Conservation (phyloP, 2,113 vertebrate genomes). For the Callocephalon fimbriatum region DNA sequence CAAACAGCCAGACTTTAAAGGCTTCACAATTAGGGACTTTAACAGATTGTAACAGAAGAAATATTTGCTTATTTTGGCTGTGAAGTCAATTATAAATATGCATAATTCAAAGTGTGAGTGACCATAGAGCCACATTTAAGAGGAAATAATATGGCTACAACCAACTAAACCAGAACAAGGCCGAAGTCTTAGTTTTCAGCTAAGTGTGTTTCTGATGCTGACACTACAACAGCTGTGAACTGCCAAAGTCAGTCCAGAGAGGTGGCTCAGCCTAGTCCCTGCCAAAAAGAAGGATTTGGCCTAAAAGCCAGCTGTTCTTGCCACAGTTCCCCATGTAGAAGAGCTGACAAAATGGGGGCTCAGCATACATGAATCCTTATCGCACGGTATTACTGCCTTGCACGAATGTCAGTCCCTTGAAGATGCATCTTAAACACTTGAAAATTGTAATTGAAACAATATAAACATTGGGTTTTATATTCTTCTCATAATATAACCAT, state of each 20-base stretch:
- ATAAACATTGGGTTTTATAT: constrained; percentile 9
- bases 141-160: constrained; percentile 8
- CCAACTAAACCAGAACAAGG: constrained; percentile 46
- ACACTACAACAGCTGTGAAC: constrained; percentile 49
- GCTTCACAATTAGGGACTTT: constrained; percentile 7
- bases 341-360: neutral
- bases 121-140: neutral
- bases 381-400: neutral
- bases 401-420: neutral
- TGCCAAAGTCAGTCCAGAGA: constrained; percentile 9
- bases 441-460: constrained; percentile 37
- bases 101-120: constrained; percentile 22
- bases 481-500: constrained; percentile 71
- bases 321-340: neutral
- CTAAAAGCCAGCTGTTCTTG: neutral
- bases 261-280: neutral
- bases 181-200: constrained; percentile 29
- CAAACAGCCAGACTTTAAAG: constrained; percentile 14
- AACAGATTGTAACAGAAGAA: neutral
- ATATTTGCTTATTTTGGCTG: constrained; percentile 20
- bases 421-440: neutral
- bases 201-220: constrained; percentile 8
- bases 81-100: constrained; percentile 30
- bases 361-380: neutral
- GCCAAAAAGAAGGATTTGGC: constrained; percentile 14